Evolutionary conservation across 2,888 invertebrate species (phyloP).

Genomic region (Pseudococcus viburni): DNA sequence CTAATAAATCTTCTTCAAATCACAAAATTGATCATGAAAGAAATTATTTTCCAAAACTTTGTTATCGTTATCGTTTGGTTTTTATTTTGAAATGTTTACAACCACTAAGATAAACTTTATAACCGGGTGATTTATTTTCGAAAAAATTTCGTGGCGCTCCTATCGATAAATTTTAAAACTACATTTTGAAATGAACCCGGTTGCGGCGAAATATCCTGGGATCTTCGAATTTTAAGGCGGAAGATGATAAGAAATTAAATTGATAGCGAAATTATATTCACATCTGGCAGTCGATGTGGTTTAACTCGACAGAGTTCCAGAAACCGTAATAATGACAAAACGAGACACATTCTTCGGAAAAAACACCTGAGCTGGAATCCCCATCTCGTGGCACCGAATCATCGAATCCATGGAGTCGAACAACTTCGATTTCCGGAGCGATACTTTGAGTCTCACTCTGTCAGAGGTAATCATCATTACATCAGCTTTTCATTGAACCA

Average conservation of each 20-base stretch:
- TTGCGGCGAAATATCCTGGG: not conserved
- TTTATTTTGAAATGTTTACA: conserved; percentile 31
- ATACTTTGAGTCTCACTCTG: conserved; percentile 60
- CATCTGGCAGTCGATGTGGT: not conserved
- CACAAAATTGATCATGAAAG: too few relatives aligned
- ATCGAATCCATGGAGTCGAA: conserved; percentile 53
- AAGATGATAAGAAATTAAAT: conserved; percentile 16
- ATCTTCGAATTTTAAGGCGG: conserved; percentile 1
- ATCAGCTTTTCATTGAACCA: not conserved
- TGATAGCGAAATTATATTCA: conserved; percentile 7
- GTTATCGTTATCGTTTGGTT: not conserved
- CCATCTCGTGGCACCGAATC: not conserved
- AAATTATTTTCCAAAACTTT: too few relatives aligned
- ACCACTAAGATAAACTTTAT: not conserved
- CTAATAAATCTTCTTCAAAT: not conserved
- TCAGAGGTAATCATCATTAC: not conserved
- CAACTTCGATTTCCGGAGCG: conserved; percentile 36
- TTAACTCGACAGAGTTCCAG: not conserved
- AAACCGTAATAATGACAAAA: not conserved
- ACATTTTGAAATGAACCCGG: not conserved
- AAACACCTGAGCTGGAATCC: not conserved
- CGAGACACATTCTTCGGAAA: not conserved
- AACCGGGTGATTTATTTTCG: not conserved
- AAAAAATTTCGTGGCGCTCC: not conserved
- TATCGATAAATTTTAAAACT: not conserved